These are phyloP conservation scores for Corythoichthys intestinalis DNA, from an alignment of 2,113 vertebrate species.

Conservation along the genomic window DNA sequence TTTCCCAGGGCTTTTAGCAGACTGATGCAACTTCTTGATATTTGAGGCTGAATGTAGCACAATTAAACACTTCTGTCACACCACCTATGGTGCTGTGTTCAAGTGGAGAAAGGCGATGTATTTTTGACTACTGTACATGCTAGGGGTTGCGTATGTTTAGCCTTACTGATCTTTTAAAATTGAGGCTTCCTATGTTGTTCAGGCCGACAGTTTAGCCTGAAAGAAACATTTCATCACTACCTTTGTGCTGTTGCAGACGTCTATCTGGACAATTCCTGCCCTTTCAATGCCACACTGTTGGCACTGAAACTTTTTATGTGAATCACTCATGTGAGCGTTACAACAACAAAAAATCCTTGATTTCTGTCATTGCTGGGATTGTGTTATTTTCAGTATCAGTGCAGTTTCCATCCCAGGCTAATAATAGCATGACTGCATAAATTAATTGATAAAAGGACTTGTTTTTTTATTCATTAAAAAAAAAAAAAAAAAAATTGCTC, in stretches of 20 bases:
- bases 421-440: neutral
- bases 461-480: neutral
- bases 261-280: constrained; percentile 22
- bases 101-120: constrained; percentile 41
- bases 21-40: constrained; percentile 70
- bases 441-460: neutral
- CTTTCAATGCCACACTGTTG: constrained; percentile 14
- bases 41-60: constrained; percentile 64
- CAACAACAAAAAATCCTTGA: neutral
- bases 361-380: neutral
- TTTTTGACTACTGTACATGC: constrained; percentile 38
- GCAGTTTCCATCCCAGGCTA: neutral
- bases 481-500: constrained; percentile 2
- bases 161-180: constrained; percentile 47
- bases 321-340: constrained; percentile 2
- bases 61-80: constrained; percentile 67
- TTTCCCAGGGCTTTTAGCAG: constrained; percentile 59
- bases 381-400: neutral
- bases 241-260: constrained; percentile 35
- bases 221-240: constrained; percentile 57
- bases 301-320: constrained; percentile 23
- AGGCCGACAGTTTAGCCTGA: constrained; percentile 57
- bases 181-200: constrained; percentile 52
- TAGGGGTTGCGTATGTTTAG: constrained; percentile 36
- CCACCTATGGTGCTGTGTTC: constrained; percentile 57